Conservation (phyloP, 2,797 vertebrate species). For the Notolabrus celidotus region DNA sequence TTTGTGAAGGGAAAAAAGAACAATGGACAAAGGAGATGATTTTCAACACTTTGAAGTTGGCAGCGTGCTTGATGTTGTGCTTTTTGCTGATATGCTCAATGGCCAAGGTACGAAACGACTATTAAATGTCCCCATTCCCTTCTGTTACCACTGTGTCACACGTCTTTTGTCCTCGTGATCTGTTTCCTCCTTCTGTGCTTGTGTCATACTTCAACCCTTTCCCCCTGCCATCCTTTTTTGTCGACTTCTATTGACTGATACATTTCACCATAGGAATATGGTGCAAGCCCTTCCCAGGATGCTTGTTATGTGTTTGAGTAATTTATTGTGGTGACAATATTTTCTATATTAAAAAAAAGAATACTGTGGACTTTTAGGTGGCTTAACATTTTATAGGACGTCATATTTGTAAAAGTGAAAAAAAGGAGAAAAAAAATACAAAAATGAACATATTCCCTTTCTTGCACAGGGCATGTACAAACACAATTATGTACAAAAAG, state of each 20-base stretch:
- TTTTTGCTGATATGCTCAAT: constrained; percentile 69
- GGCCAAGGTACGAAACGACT: constrained; percentile 65
- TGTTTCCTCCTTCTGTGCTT: constrained; percentile 72
- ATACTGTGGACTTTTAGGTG: constrained; percentile 89
- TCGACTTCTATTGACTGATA: constrained; percentile 71
- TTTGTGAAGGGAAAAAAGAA: constrained; percentile 31
- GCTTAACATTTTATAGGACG: constrained; percentile 93
- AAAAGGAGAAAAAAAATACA: constrained; percentile 56
- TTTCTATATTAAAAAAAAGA: constrained; percentile 85
- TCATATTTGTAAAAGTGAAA: constrained; percentile 93
- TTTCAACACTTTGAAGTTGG: constrained; percentile 60
- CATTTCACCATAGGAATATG: constrained; percentile 75
- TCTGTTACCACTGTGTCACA: constrained; percentile 78
- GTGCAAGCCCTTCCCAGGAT: constrained; percentile 75
- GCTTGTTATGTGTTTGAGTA: constrained; percentile 87
- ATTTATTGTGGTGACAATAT: constrained; percentile 87
- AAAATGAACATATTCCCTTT: constrained; percentile 83
- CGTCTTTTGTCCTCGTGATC: constrained; percentile 72
- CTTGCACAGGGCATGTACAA: constrained; percentile 93
- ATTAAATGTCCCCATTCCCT: constrained; percentile 75
- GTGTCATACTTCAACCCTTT: constrained; percentile 69
- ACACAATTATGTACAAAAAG: constrained; percentile 88
- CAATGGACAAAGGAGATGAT: constrained; percentile 60
- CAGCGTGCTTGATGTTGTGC: constrained; percentile 68
- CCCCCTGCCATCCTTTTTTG: constrained; percentile 59